phyloP scores from a whole-genome alignment of 1,140 invertebrate genomes.

The Meloidogyne floridensis region DNA sequence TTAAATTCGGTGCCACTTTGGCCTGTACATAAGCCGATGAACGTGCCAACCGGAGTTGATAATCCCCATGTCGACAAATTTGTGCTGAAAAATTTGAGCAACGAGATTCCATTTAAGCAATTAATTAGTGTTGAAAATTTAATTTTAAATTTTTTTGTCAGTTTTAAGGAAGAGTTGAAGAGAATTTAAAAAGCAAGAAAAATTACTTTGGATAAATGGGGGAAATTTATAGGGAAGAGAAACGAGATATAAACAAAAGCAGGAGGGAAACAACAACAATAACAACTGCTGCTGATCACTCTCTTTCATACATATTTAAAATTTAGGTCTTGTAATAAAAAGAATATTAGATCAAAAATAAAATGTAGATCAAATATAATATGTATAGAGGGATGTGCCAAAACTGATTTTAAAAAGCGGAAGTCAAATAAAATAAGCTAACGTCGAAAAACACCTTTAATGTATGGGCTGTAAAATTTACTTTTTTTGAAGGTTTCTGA shows the following conservation, averaged over 20 bases:
- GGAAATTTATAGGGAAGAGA: neutral
- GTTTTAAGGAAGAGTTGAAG: neutral
- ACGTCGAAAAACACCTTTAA: too few species aligned
- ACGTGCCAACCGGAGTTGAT: constrained; percentile 36
- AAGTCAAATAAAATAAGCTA: too few species aligned
- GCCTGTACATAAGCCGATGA: constrained; percentile 36
- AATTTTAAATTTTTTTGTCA: neutral
- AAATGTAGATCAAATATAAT: too few species aligned
- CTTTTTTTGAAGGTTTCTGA: too few species aligned
- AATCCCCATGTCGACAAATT: constrained; percentile 49
- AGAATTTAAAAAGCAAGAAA: neutral
- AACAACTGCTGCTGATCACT: neutral
- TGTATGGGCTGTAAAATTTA: too few species aligned
- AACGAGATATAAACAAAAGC: neutral
- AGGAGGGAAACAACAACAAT: neutral
- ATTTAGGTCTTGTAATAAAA: neutral
- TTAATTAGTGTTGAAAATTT: neutral
- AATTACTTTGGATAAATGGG: neutral
- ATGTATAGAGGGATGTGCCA: too few species aligned
- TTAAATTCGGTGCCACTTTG: constrained; percentile 30
- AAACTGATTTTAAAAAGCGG: too few species aligned
- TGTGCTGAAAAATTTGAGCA: constrained; percentile 50
- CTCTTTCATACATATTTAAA: neutral
- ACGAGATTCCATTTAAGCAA: constrained; percentile 44
- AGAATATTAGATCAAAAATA: neutral